Evolutionary conservation across 2,888 invertebrate genomes (phyloP).

Genomic region (Andrena bicolor): DNA sequence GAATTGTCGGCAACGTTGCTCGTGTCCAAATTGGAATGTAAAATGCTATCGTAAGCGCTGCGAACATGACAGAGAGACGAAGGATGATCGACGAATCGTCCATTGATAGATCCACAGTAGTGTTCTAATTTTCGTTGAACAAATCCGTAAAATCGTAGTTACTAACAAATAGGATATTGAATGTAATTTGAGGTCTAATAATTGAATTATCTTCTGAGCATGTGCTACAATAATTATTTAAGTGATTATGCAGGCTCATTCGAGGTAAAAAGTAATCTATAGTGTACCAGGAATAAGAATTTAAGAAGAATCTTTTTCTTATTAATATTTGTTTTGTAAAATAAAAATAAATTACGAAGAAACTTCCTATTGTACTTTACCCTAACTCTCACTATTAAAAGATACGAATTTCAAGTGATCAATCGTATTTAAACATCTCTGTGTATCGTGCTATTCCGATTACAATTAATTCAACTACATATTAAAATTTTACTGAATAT

Average conservation of each 20-base stretch:
- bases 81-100: constrained; percentile 52
- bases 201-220: not conserved
- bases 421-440: not conserved
- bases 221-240: not conserved
- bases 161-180: not conserved
- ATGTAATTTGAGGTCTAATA: not conserved
- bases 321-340: too few relatives aligned
- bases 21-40: constrained; percentile 58
- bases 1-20: constrained; percentile 36
- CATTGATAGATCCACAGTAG: constrained; percentile 32
- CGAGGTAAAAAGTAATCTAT: too few relatives aligned
- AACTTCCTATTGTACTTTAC: not conserved
- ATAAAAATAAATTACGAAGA: not conserved
- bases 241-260: not conserved
- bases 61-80: constrained; percentile 41
- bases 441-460: not conserved
- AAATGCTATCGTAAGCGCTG: constrained; percentile 25
- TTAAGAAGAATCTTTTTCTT: too few relatives aligned
- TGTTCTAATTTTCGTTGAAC: not conserved
- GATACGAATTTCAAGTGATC: too few relatives aligned
- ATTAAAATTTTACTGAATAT: not conserved
- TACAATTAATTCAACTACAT: not conserved
- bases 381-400: too few relatives aligned
- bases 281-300: too few relatives aligned
- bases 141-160: not conserved